These are phyloP conservation scores for Venustaconcha ellipsiformis DNA, from an alignment of 1,140 invertebrate species.

Conservation along the genomic window DNA sequence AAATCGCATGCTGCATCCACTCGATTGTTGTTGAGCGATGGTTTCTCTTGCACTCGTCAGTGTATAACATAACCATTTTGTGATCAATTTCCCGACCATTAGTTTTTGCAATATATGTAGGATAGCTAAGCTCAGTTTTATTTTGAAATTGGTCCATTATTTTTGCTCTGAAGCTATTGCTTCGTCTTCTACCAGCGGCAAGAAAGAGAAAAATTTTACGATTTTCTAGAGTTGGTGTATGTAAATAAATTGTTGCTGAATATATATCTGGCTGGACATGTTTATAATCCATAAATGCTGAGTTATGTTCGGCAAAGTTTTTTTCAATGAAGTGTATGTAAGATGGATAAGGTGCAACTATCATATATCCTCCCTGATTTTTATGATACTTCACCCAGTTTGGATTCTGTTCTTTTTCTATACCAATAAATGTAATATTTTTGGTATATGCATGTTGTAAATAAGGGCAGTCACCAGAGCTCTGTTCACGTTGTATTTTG, in stretches of 20 bases:
- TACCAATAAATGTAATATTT: conserved; percentile 38
- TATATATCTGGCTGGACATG: conserved; percentile 1
- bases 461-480: conserved; percentile 30
- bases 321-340: conserved; percentile 45
- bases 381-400: conserved; percentile 4
- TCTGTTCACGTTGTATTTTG: conserved; percentile 52
- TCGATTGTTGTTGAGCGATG: conserved; percentile 36
- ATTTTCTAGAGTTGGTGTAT: conserved; percentile 9
- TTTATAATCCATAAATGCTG: conserved; percentile 2
- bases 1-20: conserved; percentile 46
- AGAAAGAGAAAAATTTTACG: conserved; percentile 43
- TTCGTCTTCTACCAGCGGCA: conserved; percentile 28
- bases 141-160: conserved; percentile 46
- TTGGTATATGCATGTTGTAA: conserved; percentile 27
- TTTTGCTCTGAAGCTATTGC: conserved; percentile 31
- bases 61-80: conserved; percentile 38
- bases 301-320: not conserved
- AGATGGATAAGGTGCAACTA: conserved; percentile 54
- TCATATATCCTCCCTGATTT: conserved; percentile 5
- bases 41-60: conserved; percentile 36
- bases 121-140: conserved; percentile 22
- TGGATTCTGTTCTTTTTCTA: conserved; percentile 42
- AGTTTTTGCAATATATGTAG: conserved; percentile 14
- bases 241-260: not conserved
- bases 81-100: not conserved